Percentiles rank a stretch among this genome's conserved stretches.
phyloP scores from a whole-genome alignment of 2,113 vertebrate species.

The Atherinomorus stipes region DNA sequence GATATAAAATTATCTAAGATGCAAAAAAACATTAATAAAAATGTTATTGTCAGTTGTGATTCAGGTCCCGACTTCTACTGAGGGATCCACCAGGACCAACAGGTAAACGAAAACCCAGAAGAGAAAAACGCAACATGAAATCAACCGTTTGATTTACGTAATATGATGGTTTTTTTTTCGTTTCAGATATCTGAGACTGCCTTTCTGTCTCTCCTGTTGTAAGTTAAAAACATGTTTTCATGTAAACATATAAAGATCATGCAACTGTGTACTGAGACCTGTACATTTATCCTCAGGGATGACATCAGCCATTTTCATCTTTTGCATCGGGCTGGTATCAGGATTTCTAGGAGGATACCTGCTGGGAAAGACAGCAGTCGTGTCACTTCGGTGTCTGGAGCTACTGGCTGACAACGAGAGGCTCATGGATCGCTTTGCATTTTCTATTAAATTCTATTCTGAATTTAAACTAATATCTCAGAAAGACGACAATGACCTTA shows the following conservation, averaged over 20 bases:
- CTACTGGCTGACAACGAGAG: slow-evolving; percentile 8
- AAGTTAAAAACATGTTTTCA: background rate
- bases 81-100: background rate
- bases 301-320: background rate
- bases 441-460: no score
- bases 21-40: no score
- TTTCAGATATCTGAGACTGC: no score
- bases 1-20: no score
- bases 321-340: slow-evolving; percentile 23
- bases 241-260: no score
- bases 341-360: slow-evolving; percentile 22
- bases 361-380: slow-evolving; percentile 15
- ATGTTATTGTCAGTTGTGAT: background rate
- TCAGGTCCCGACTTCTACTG: background rate
- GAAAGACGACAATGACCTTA: no score
- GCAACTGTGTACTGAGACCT: background rate
- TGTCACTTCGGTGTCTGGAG: slow-evolving; percentile 17
- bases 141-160: no score
- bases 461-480: no score
- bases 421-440: slow-evolving; percentile 11
- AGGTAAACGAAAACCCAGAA: background rate
- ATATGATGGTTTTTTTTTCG: no score
- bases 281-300: slow-evolving; percentile 4
- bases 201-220: background rate
- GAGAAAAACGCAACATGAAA: no score